A percentile compares a stretch with the other conserved stretches of the same genome.
Evolutionary conservation across 2,888 invertebrate genomes (phyloP).

Genomic region (Parnassius glacialis): DNA sequence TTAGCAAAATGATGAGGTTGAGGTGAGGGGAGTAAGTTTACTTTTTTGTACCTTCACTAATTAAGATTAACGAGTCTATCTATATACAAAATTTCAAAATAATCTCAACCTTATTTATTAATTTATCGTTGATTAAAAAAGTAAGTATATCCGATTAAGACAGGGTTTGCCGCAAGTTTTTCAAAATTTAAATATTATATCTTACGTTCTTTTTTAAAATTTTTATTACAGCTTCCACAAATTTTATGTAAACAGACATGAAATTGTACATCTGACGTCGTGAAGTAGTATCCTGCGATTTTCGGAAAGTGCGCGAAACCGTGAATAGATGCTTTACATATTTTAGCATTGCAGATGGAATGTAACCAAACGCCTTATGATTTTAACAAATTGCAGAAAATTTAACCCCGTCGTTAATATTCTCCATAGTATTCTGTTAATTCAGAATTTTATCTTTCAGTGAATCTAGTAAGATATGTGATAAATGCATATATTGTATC

Average conservation of each 20-base stretch:
- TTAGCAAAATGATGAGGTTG: too few species aligned
- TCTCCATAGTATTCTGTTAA: not conserved
- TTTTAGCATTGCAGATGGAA: constrained; percentile 24
- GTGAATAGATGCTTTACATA: constrained; percentile 25
- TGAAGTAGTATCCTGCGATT: constrained; percentile 14
- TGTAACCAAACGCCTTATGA: constrained; percentile 11
- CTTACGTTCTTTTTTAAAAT: not conserved
- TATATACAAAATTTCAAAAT: too few species aligned
- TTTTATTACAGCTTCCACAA: constrained; percentile 8
- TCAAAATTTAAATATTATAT: too few species aligned
- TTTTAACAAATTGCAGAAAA: constrained; percentile 12
- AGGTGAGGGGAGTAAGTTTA: too few species aligned
- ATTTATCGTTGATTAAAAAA: too few species aligned
- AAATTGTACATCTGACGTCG: constrained; percentile 14
- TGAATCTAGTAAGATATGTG: too few species aligned
- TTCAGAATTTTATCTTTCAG: not conserved
- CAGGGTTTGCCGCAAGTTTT: too few species aligned
- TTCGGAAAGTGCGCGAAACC: constrained; percentile 16
- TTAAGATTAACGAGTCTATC: too few species aligned
- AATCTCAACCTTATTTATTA: too few species aligned
- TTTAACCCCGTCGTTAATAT: not conserved
- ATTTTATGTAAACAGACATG: constrained; percentile 19
- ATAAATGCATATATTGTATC: too few species aligned
- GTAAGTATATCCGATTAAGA: too few species aligned
- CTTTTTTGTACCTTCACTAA: too few species aligned